Conservation (phyloP, 2,797 vertebrate genomes). For the Manis pentadactyla region DNA sequence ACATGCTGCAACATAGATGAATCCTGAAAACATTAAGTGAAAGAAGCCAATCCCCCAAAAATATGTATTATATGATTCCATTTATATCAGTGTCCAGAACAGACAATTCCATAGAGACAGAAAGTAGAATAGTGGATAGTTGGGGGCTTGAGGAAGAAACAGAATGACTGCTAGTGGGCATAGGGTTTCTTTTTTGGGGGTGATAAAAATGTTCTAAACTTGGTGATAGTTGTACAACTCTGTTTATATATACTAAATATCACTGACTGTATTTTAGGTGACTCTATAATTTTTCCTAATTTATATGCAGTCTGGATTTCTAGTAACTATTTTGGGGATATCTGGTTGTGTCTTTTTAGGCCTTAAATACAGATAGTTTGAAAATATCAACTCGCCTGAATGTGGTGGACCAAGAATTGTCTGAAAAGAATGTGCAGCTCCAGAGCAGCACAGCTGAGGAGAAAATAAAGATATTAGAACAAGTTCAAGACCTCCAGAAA, state of each 20-base stretch:
- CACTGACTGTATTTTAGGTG: not conserved
- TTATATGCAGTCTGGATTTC: not conserved
- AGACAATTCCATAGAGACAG: not conserved
- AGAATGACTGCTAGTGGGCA: not conserved
- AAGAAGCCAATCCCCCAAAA: not conserved
- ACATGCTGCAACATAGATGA: not conserved
- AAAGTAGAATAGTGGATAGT: not conserved
- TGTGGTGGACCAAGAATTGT: conserved; percentile 90
- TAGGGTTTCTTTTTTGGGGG: not conserved
- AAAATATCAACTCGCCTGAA: conserved; percentile 89
- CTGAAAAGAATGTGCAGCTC: conserved; percentile 85
- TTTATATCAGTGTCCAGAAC: not conserved
- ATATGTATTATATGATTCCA: not conserved
- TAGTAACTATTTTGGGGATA: conserved; percentile 37
- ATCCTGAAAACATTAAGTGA: not conserved
- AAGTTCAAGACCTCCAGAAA: conserved; percentile 87
- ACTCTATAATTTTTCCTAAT: conserved; percentile 19
- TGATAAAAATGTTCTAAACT: not conserved
- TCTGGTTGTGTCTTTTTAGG: conserved; percentile 86
- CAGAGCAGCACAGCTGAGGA: conserved; percentile 83
- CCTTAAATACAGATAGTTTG: conserved; percentile 90
- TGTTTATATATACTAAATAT: not conserved
- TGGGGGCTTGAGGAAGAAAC: not conserved
- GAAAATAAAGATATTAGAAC: conserved; percentile 83
- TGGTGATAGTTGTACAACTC: not conserved